Evolutionary conservation across 2,888 invertebrate genomes (phyloP).

Genomic region (Temnothorax ravouxi): DNA sequence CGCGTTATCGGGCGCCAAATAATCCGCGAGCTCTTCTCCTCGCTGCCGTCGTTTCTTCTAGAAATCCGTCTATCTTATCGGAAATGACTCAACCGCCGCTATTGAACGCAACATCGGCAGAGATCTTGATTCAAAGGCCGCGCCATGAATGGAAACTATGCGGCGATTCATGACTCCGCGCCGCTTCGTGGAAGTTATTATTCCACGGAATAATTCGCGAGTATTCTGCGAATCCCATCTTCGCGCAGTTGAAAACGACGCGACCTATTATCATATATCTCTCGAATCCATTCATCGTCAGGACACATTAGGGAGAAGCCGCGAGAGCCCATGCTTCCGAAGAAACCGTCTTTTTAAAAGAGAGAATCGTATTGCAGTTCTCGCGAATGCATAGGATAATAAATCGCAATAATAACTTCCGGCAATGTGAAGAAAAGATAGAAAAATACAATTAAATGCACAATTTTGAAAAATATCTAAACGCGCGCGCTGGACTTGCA

Average conservation of each 20-base stretch:
- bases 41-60: conserved; percentile 22
- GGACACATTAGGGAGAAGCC: background rate
- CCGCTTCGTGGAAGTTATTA: conserved; percentile 45
- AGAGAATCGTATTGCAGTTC: conserved; percentile 4
- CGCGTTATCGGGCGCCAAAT: conserved; percentile 11
- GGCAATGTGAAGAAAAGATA: background rate
- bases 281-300: conserved; percentile 24
- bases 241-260: conserved; percentile 17
- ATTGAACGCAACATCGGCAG: conserved; percentile 50
- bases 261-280: conserved; percentile 25
- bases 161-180: conserved; percentile 39
- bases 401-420: conserved; percentile 11
- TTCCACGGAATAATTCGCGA: conserved; percentile 47
- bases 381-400: background rate
- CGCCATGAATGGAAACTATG: conserved; percentile 43
- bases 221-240: conserved; percentile 47
- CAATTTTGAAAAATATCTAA: background rate
- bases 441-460: background rate
- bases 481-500: background rate
- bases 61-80: conserved; percentile 56
- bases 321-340: background rate
- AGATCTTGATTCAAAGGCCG: conserved; percentile 45
- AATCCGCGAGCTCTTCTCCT: background rate
- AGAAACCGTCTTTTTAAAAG: background rate
- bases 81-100: conserved; percentile 54